Conservation (phyloP, 2,113 vertebrate species). For the Panurus biarmicus region DNA sequence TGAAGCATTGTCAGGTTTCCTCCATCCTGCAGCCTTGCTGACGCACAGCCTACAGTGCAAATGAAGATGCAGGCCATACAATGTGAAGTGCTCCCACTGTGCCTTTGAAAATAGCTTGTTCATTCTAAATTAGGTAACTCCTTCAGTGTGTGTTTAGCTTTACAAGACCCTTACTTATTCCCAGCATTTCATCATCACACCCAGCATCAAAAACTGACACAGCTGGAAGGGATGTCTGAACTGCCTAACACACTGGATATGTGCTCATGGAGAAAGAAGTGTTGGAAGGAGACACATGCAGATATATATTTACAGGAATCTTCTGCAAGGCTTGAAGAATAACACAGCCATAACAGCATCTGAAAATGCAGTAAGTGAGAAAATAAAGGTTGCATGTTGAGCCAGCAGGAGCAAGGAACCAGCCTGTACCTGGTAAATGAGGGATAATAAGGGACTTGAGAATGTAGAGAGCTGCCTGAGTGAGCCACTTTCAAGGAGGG, state of each 20-base stretch:
- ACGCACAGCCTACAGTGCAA: not conserved
- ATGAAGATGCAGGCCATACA: not conserved
- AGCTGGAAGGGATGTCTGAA: not conserved
- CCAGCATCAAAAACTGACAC: not conserved
- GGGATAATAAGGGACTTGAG: not conserved
- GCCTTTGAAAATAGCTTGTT: constrained; percentile 17
- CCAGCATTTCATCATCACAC: not conserved
- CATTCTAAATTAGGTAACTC: constrained; percentile 13
- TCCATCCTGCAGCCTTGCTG: not conserved
- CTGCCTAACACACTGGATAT: not conserved
- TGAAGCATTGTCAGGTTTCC: not conserved
- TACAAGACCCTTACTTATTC: not conserved
- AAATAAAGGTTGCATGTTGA: not conserved
- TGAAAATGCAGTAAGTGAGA: not conserved
- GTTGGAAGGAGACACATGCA: not conserved
- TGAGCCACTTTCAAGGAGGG: not conserved
- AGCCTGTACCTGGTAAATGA: not conserved
- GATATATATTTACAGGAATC: not conserved
- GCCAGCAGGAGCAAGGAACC: not conserved
- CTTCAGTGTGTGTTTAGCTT: not conserved
- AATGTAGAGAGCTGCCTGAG: not conserved
- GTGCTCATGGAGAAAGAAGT: not conserved
- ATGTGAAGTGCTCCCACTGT: not conserved
- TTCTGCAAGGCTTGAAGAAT: not conserved
- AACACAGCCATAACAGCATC: not conserved